These are phyloP conservation scores for Sapayoa aenigma DNA, from an alignment of 2,113 vertebrate species.

Conservation along the genomic window DNA sequence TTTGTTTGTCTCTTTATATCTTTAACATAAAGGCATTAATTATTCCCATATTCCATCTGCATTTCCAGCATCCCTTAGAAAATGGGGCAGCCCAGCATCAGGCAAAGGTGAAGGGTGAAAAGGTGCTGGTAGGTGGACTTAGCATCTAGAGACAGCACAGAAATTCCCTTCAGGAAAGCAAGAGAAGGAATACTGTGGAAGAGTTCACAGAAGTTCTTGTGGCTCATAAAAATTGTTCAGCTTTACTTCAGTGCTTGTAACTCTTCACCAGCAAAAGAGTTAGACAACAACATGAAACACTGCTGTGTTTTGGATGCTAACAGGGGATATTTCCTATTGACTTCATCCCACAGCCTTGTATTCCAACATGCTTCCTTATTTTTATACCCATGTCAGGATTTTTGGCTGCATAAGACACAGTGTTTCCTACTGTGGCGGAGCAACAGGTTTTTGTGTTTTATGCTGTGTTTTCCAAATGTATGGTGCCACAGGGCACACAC, in stretches of 20 bases:
- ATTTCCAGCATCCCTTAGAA: background rate
- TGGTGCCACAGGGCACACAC: background rate
- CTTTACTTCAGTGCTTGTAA: background rate
- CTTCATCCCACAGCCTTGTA: background rate
- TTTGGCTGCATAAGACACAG: background rate
- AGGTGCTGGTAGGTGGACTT: background rate
- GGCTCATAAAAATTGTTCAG: background rate
- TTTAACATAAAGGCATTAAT: background rate
- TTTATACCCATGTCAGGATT: background rate
- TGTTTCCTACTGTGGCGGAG: background rate
- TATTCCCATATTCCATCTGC: background rate
- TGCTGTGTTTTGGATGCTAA: background rate
- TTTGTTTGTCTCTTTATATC: background rate
- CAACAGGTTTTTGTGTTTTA: background rate
- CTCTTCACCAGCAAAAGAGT: background rate
- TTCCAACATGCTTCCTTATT: background rate
- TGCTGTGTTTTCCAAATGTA: background rate
- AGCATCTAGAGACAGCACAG: background rate
- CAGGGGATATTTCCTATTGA: background rate
- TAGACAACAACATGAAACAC: background rate
- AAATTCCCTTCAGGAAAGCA: background rate
- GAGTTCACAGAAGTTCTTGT: background rate
- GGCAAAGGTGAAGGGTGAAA: background rate
- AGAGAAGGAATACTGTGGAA: background rate
- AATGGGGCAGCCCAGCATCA: background rate